Evolutionary conservation across 2,113 vertebrate species (phyloP).

Genomic region (Hyperopisus bebe): DNA sequence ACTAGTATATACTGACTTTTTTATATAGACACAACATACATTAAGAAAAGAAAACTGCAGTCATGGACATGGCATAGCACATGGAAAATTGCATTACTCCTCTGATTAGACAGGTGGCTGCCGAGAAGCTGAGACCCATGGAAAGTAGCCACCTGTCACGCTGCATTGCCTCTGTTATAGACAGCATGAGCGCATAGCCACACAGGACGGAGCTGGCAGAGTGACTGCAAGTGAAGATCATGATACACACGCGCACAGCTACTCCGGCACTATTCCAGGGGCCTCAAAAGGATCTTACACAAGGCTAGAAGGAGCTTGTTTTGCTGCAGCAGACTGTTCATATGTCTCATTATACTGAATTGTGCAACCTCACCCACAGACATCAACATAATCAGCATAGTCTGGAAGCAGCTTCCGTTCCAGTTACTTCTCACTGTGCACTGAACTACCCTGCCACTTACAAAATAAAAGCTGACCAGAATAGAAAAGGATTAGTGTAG

Average conservation of each 20-base stretch:
- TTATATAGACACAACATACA: background rate
- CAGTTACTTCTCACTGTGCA: background rate
- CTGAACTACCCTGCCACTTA: background rate
- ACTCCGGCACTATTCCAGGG: background rate
- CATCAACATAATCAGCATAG: background rate
- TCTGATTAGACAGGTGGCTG: background rate
- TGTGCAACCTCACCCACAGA: background rate
- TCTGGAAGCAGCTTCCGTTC: background rate
- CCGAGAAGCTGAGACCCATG: background rate
- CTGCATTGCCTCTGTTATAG: background rate
- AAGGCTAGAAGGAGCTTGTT: background rate
- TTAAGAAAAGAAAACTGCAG: background rate
- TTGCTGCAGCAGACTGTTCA: background rate
- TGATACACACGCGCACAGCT: background rate
- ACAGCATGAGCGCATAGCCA: background rate
- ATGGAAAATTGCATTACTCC: background rate
- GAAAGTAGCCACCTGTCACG: background rate
- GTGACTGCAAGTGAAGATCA: background rate
- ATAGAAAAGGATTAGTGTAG: background rate
- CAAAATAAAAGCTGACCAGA: background rate
- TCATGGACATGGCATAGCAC: background rate
- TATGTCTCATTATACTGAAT: background rate
- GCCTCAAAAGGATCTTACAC: background rate
- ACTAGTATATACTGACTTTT: background rate
- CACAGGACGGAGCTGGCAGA: background rate